Conservation (phyloP, 2,888 invertebrate genomes). For the Drosophila mettleri region DNA sequence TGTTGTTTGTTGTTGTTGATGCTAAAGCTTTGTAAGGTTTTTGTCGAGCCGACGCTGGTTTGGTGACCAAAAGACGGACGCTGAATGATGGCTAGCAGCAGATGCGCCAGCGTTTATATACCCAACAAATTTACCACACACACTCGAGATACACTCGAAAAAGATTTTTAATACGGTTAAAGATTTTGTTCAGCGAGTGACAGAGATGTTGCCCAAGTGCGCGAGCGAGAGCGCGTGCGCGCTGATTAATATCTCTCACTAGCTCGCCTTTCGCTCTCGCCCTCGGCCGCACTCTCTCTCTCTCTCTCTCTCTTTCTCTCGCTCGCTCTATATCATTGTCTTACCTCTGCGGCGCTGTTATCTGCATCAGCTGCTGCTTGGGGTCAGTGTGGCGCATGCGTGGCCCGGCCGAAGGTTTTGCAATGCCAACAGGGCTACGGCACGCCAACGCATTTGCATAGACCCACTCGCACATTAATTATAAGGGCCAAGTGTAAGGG, state of each 20-base stretch:
- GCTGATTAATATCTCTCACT: constrained; percentile 38
- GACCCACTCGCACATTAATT: constrained; percentile 14
- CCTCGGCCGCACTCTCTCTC: background rate
- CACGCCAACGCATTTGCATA: constrained; percentile 68
- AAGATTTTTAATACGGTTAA: constrained; percentile 30
- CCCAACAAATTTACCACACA: constrained; percentile 20
- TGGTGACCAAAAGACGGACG: constrained; percentile 60
- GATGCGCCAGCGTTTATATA: constrained; percentile 72
- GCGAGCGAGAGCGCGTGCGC: constrained; percentile 9
- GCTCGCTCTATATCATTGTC: constrained; percentile 1
- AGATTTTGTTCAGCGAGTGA: constrained; percentile 13
- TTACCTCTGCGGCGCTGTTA: constrained; percentile 7
- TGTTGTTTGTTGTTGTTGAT: constrained; percentile 63
- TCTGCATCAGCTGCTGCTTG: constrained; percentile 26
- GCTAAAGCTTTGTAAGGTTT: constrained; percentile 40
- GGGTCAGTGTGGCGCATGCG: constrained; percentile 27
- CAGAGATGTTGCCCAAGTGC: constrained; percentile 26
- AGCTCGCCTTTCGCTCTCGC: background rate
- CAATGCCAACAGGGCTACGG: constrained; percentile 66
- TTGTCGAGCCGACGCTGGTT: constrained; percentile 56
- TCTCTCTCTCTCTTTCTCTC: background rate
- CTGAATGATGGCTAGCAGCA: constrained; percentile 71
- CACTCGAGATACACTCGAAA: constrained; percentile 22
- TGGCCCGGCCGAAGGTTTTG: constrained; percentile 60
- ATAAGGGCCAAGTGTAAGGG: constrained; percentile 28